Base-by-base conservation (phyloP, 2,113 vertebrate species). In the Odontesthes bonariensis region DNA sequence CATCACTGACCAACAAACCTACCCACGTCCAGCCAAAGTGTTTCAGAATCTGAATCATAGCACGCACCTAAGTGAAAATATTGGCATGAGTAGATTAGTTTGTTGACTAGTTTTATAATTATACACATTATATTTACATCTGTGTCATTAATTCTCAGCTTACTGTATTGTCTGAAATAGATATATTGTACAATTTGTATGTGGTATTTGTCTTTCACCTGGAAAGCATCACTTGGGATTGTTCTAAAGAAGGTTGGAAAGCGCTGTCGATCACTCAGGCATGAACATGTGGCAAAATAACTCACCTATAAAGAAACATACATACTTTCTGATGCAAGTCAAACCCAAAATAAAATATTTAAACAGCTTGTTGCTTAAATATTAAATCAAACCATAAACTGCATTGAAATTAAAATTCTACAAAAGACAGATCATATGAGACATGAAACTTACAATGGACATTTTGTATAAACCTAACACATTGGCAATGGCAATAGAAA, bases 381-480 rank as follows among this genome's bases (percentile, higher is more conserved):
- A 35, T 35, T 35, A 35, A 8, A 35, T 35, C 35, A 35, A 35
- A 35, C 35, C 35, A 35, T 23, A 27, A 40, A 14, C 0, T 17
- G 40, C 17, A 54, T 9, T 23, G 6, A 23, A 75, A 51, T 11
- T 11, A n/a, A 35, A 46, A 12, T 19, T 8, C 8, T 8, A 27
- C 8, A 56, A 57, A 11, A 20, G 13, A 42, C 32, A 62, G 3
- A 6, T 17, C 20, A 73, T 27, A 23, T 13, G 1, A 49, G 22
- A 3, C 13, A 35, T 42, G 6, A 55, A 52, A 85, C 86, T 84
- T 63, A 90, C 88, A 35, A 88, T 65, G 4, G 86, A 86, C 42
- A 90, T 52, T 62, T 57, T 72, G 57, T 70, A 88, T 82, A 90
- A 87, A 70, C 82, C 84, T 57, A 90, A 42, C 35, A 88, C 80